Evolutionary conservation across 2,797 vertebrate genomes (phyloP).

Genomic region (Tarsius wallacei): DNA sequence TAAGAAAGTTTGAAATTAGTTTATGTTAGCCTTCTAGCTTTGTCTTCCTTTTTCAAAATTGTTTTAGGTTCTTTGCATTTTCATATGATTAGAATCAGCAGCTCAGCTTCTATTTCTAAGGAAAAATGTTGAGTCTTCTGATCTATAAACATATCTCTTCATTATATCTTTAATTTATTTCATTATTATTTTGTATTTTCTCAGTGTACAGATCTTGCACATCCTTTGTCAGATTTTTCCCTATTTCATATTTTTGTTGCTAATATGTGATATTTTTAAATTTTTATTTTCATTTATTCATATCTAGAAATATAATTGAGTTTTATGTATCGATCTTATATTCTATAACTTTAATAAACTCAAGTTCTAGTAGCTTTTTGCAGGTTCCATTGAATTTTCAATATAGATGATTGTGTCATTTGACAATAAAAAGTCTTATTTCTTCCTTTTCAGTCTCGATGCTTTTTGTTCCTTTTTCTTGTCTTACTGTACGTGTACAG

Average conservation of each 20-base stretch:
- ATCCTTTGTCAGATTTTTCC: background rate
- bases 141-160: background rate
- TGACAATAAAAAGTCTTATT: background rate
- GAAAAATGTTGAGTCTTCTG: conserved; percentile 16
- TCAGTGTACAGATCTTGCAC: background rate
- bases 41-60: background rate
- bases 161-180: background rate
- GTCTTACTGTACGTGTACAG: background rate
- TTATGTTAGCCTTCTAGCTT: background rate
- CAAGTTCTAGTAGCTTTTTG: background rate
- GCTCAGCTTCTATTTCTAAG: conserved; percentile 21
- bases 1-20: background rate
- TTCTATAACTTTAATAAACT: background rate
- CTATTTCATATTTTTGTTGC: conserved; percentile 10
- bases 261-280: background rate
- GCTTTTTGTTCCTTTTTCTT: background rate
- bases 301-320: background rate
- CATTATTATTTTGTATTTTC: background rate
- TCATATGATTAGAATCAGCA: conserved; percentile 24
- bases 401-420: background rate
- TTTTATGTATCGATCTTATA: background rate
- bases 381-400: background rate
- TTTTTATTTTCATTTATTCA: background rate
- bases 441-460: background rate
- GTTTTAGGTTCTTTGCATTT: background rate